Percentiles rank a stretch among this genome's conserved stretches.
phyloP scores from a whole-genome alignment of 37 sponge, comb jelly and placozoan genomes.

The Crambe crambe region DNA sequence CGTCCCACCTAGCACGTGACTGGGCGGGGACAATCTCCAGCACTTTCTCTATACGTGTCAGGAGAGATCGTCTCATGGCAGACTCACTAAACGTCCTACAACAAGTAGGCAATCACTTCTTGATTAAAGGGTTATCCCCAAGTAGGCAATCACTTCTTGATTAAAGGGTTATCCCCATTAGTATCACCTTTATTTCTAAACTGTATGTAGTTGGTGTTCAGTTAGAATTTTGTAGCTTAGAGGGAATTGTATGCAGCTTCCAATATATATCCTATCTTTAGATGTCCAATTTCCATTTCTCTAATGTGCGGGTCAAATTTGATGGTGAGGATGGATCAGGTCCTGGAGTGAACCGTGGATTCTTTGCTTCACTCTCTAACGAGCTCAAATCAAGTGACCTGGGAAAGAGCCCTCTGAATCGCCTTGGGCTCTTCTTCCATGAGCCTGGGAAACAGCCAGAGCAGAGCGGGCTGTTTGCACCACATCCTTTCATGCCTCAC shows the following conservation, averaged over 20 bases:
- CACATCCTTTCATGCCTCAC: conserved; percentile 39
- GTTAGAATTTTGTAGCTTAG: too few relatives aligned
- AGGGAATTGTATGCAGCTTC: too few relatives aligned
- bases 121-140: too few relatives aligned
- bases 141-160: conserved; percentile 15
- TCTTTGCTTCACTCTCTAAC: conserved; percentile 81
- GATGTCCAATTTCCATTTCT: conserved; percentile 58
- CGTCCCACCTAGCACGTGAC: conserved; percentile 15
- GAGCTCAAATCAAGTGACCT: conserved; percentile 64
- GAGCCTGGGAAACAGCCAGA: conserved; percentile 79
- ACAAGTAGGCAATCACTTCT: conserved; percentile 27
- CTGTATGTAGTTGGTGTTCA: too few relatives aligned
- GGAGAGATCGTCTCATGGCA: conserved; percentile 58
- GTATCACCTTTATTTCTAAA: too few relatives aligned
- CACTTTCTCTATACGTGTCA: conserved; percentile 57
- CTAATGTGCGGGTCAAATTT: conserved; percentile 71
- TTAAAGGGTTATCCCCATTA: too few relatives aligned
- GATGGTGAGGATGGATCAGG: conserved; percentile 90
- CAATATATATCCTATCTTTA: neutral
- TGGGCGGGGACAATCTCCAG: conserved; percentile 43
- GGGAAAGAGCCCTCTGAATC: conserved; percentile 22
- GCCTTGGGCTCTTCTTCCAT: conserved; percentile 41
- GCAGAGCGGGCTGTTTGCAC: conserved; percentile 48
- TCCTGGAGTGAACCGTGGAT: conserved; percentile 85
- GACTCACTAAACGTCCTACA: conserved; percentile 57